Conservation (phyloP, 2,113 vertebrate genomes). For the Toxotes chatareus region DNA sequence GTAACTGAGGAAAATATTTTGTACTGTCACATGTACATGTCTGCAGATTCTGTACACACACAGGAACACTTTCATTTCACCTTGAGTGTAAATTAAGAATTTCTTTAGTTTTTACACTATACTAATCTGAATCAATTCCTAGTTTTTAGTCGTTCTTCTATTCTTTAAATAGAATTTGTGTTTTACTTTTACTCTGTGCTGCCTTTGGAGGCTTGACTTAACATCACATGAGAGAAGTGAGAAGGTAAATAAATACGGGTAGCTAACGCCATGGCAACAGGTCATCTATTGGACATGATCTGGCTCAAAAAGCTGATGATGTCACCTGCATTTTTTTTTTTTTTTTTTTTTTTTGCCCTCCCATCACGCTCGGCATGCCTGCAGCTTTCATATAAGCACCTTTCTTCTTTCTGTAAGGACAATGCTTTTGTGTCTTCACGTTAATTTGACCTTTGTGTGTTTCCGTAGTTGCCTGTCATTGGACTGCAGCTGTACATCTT, state of each 20-base stretch:
- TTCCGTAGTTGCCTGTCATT: slow-evolving; percentile 85
- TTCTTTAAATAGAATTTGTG: slow-evolving; percentile 80
- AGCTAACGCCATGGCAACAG: slow-evolving; percentile 75
- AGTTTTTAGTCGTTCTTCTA: slow-evolving; percentile 58
- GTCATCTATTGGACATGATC: slow-evolving; percentile 76
- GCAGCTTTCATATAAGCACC: slow-evolving; percentile 59
- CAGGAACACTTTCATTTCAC: slow-evolving; percentile 63
- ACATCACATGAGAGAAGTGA: slow-evolving; percentile 77
- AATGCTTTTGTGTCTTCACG: not conserved
- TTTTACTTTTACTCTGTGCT: slow-evolving; percentile 83
- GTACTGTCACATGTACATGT: not conserved
- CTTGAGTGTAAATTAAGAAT: slow-evolving; percentile 29
- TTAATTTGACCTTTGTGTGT: slow-evolving; percentile 42
- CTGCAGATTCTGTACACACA: slow-evolving; percentile 10
- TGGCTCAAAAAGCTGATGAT: slow-evolving; percentile 77
- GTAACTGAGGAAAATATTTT: slow-evolving; percentile 74
- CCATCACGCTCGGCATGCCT: slow-evolving; percentile 77
- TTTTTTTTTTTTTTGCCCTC: slow-evolving; percentile 65
- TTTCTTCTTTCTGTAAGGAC: not conserved
- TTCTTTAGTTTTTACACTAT: slow-evolving; percentile 28
- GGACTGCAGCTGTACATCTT: slow-evolving; percentile 88
- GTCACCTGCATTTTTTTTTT: slow-evolving; percentile 60
- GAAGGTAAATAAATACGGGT: slow-evolving; percentile 85
- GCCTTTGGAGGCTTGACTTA: slow-evolving; percentile 82
- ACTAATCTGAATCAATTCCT: slow-evolving; percentile 24